These are phyloP conservation scores for Hippolais icterina DNA, from an alignment of 2,113 vertebrate species.

Conservation along the genomic window DNA sequence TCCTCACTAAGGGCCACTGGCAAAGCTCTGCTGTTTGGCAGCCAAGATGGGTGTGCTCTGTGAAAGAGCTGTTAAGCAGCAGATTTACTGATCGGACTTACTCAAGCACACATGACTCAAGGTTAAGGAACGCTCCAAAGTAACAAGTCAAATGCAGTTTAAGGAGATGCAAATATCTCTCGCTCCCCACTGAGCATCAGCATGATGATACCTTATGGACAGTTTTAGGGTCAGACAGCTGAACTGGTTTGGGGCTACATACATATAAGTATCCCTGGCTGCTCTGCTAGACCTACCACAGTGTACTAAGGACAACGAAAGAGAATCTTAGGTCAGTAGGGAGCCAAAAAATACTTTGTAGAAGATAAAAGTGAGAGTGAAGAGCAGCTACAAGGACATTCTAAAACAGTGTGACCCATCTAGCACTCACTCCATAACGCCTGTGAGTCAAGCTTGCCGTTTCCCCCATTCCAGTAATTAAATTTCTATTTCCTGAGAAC, in stretches of 20 bases:
- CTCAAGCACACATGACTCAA: neutral
- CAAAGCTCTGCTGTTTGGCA: neutral
- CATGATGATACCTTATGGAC: neutral
- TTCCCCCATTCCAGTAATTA: neutral
- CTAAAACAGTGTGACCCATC: neutral
- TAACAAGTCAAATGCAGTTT: neutral
- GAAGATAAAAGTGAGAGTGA: neutral
- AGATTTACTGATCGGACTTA: neutral
- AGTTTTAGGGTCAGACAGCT: neutral
- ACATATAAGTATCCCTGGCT: accelerated
- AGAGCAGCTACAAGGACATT: neutral
- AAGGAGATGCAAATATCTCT: neutral
- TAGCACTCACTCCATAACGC: neutral
- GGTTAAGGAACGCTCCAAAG: neutral
- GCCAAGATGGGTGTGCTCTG: neutral
- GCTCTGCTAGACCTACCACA: neutral
- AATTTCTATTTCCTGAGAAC: neutral
- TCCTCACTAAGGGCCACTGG: neutral
- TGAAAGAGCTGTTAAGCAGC: neutral
- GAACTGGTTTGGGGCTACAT: neutral
- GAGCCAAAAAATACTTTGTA: neutral
- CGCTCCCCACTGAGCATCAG: neutral
- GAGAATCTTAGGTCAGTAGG: neutral
- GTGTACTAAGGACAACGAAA: neutral
- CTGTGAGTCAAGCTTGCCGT: neutral